Conservation (phyloP, 2,888 invertebrate genomes). For the Ernsta delagoae region DNA sequence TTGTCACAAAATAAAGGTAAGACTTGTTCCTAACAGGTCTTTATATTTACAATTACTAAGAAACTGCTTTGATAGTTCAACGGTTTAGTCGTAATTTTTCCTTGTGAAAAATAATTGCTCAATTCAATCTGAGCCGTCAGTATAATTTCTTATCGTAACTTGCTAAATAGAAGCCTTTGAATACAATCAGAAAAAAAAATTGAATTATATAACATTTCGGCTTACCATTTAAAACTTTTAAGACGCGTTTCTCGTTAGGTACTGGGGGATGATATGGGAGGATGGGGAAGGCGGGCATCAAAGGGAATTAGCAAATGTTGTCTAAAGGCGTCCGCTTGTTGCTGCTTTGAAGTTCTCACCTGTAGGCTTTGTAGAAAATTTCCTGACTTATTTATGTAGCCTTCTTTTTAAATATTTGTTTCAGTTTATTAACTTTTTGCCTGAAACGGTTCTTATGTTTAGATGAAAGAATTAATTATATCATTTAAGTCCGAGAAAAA, state of each 20-base stretch:
- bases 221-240: slow-evolving; percentile 75
- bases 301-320: slow-evolving; percentile 84
- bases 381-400: background rate
- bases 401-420: background rate
- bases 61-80: background rate
- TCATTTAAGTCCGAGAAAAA: no score
- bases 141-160: slow-evolving; percentile 38
- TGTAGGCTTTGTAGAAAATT: slow-evolving; percentile 16
- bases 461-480: no score
- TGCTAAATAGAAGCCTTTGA: slow-evolving; percentile 38
- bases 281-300: slow-evolving; percentile 69
- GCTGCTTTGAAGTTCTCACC: slow-evolving; percentile 81
- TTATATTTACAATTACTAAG: background rate
- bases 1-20: no score
- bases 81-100: background rate
- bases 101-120: background rate
- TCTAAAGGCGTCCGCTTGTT: slow-evolving; percentile 82
- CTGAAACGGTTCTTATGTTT: background rate
- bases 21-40: background rate
- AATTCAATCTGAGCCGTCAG: slow-evolving; percentile 24
- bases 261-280: slow-evolving; percentile 47
- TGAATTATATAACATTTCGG: slow-evolving; percentile 61
- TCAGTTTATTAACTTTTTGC: background rate
- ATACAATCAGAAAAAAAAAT: slow-evolving; percentile 56
- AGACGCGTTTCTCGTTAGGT: slow-evolving; percentile 80